These are phyloP conservation scores for Poecile montanus DNA, from an alignment of 2,797 vertebrate genomes.

Conservation along the genomic window DNA sequence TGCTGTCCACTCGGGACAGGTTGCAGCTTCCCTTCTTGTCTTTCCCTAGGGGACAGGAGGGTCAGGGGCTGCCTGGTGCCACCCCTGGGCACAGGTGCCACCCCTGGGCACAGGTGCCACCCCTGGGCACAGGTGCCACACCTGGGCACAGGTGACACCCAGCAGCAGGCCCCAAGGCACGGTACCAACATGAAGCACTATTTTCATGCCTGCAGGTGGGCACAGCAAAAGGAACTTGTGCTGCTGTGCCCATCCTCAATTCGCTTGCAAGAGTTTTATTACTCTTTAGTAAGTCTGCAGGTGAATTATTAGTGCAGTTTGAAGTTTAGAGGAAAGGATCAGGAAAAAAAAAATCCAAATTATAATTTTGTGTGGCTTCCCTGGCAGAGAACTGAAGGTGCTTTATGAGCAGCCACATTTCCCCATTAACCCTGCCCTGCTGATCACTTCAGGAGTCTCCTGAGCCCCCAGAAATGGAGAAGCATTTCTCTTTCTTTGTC, in stretches of 20 bases:
- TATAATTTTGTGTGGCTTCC: neutral
- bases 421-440: neutral
- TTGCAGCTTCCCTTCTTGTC: slow-evolving; percentile 91
- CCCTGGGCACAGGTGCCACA: neutral
- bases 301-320: fast-evolving
- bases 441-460: neutral
- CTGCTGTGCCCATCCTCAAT: neutral
- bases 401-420: neutral
- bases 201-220: neutral
- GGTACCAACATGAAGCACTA: slow-evolving; percentile 69
- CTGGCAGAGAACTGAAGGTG: neutral
- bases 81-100: neutral
- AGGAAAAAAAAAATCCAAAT: neutral
- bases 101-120: too few species aligned
- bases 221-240: fast-evolving
- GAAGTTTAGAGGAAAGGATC: neutral
- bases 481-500: neutral
- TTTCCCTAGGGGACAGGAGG: slow-evolving; percentile 73
- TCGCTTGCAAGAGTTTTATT: neutral
- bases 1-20: slow-evolving; percentile 88
- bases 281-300: neutral
- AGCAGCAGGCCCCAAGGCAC: neutral
- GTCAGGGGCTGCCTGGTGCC: neutral
- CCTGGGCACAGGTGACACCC: neutral
- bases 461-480: neutral